Percentiles rank a stretch among this genome's conserved stretches.
phyloP scores from a whole-genome alignment of 2,888 invertebrate species.

The Mythimna ferrago region DNA sequence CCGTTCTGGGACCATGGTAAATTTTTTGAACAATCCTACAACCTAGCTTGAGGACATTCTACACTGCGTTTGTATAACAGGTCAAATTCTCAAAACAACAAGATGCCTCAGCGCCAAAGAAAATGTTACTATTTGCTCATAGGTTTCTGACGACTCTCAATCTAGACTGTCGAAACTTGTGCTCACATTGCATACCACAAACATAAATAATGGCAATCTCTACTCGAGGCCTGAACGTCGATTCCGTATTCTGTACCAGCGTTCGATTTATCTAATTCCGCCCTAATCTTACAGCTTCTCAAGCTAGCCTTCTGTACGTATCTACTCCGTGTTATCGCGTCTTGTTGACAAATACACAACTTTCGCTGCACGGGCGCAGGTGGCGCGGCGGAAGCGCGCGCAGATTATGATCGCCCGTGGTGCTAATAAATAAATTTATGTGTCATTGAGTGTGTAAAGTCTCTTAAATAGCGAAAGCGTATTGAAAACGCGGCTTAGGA shows the following conservation, averaged over 20 bases:
- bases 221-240: not conserved
- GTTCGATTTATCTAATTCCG: not conserved
- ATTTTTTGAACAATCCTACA: no score
- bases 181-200: not conserved
- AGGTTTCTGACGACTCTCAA: no score
- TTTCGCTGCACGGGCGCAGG: constrained; percentile 83
- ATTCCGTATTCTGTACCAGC: not conserved
- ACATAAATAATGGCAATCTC: not conserved
- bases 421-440: constrained; percentile 72
- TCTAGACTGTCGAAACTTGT: no score
- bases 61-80: no score
- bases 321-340: constrained; percentile 52
- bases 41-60: no score
- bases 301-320: constrained; percentile 31
- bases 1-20: no score
- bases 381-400: constrained; percentile 70
- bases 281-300: constrained; percentile 1
- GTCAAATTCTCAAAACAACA: no score
- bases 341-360: constrained; percentile 84
- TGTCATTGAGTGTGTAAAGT: constrained; percentile 65
- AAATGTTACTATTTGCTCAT: no score
- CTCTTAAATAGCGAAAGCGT: constrained; percentile 55
- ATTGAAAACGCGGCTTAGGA: constrained; percentile 33
- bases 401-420: constrained; percentile 72
- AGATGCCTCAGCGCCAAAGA: no score